Conservation (phyloP, 2,888 invertebrate genomes). For the Nebria brevicollis region DNA sequence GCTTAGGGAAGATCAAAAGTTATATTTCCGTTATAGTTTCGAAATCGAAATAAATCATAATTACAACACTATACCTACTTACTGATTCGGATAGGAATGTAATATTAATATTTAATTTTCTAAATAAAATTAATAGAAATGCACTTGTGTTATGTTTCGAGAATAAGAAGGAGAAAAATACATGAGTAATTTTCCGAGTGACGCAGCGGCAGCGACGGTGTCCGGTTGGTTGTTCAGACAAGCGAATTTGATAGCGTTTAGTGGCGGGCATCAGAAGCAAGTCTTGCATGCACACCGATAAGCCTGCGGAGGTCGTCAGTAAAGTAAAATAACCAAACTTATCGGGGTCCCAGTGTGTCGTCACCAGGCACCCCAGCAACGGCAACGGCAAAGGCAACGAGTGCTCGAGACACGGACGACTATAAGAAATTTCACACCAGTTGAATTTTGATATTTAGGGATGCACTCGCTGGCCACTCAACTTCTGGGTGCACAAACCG, state of each 20-base stretch:
- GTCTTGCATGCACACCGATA: constrained; percentile 46
- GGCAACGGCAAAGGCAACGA: not conserved
- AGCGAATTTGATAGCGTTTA: constrained; percentile 7
- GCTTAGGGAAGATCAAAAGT: too few relatives aligned
- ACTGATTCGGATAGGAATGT: too few relatives aligned
- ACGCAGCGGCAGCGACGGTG: not conserved
- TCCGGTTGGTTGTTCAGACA: not conserved
- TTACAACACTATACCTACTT: too few relatives aligned
- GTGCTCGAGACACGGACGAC: constrained; percentile 48
- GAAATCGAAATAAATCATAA: too few relatives aligned
- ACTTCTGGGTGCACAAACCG: constrained; percentile 54
- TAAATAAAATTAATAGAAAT: too few relatives aligned
- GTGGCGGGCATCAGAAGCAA: constrained; percentile 29
- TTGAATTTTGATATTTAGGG: constrained; percentile 63
- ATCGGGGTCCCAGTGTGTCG: constrained; percentile 49
- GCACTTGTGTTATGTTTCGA: too few relatives aligned
- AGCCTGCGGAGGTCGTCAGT: constrained; percentile 29
- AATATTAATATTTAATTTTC: too few relatives aligned
- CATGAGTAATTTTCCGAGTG: constrained; percentile 6
- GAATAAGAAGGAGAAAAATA: too few relatives aligned
- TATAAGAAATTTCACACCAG: constrained; percentile 60
- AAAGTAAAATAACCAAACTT: constrained; percentile 48
- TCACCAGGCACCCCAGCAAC: not conserved
- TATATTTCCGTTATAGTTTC: too few relatives aligned
- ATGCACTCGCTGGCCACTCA: constrained; percentile 57